Conservation (phyloP, 2,113 vertebrate genomes). For the Hippocampus abdominalis region DNA sequence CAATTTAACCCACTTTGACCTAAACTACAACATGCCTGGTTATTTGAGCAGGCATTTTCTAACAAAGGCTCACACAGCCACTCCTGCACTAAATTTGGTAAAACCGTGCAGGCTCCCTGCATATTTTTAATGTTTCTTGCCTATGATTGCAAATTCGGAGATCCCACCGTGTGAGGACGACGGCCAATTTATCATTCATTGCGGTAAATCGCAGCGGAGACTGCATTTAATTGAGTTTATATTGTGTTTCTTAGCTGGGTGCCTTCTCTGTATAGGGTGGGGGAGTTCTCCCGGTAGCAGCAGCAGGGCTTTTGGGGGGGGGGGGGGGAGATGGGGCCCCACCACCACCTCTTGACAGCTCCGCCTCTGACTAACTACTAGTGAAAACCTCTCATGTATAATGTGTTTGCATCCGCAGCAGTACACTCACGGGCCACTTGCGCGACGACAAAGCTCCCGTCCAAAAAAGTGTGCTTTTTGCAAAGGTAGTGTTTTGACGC, state of each 20-base stretch:
- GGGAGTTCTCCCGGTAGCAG: slow-evolving; percentile 42
- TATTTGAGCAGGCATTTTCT: slow-evolving; percentile 50
- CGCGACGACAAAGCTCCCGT: not conserved
- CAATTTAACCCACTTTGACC: slow-evolving; percentile 57
- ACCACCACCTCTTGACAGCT: slow-evolving; percentile 28
- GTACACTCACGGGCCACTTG: not conserved
- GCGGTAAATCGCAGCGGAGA: slow-evolving; percentile 65
- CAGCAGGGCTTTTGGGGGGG: slow-evolving; percentile 22
- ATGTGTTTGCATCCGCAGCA: slow-evolving; percentile 15
- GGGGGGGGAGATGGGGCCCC: slow-evolving; percentile 7
- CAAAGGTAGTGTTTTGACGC: not conserved
- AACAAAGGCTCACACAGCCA: slow-evolving; percentile 49
- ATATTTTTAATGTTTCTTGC: slow-evolving; percentile 62
- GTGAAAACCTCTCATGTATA: slow-evolving; percentile 38
- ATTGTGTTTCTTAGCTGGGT: slow-evolving; percentile 69
- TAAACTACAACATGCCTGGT: slow-evolving; percentile 48
- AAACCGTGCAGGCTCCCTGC: slow-evolving; percentile 45
- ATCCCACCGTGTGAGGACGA: slow-evolving; percentile 58
- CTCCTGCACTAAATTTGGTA: slow-evolving; percentile 59
- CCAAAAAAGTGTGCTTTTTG: not conserved
- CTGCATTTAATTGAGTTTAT: slow-evolving; percentile 68
- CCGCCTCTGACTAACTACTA: slow-evolving; percentile 57
- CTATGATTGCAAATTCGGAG: slow-evolving; percentile 64
- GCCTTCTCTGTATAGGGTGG: slow-evolving; percentile 48
- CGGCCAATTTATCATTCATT: slow-evolving; percentile 67